Evolutionary conservation across 2,888 invertebrate genomes (phyloP), one percentile per base, ranked within the genome.

Genomic region (Nasonovia ribisnigri): DNA sequence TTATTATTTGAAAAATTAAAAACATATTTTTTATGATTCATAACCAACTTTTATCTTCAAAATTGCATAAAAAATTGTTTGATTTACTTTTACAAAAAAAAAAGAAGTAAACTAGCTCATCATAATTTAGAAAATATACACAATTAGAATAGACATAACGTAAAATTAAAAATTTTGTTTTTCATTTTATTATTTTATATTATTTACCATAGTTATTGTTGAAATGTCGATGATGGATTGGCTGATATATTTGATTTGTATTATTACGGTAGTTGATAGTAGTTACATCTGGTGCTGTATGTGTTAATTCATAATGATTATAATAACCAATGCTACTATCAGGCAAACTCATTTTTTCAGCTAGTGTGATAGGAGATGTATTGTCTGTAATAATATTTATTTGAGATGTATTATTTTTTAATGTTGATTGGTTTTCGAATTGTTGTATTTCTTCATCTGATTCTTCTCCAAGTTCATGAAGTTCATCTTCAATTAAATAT

Each of bases 121-220:
- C 13, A 67, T n/a, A n/a, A 67, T 60, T 60, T 11, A 60, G 13
- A 67, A n/a, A n/a, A 13, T n/a, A n/a, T 16, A 67, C 20, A 77
- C 5, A 77, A 24, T 77, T 24, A 77, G 36, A 42, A 77, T 20
- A 77, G 6, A 77, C 0, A 77, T 36, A 42, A 36, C 8, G 2
- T 77, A 77, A 77, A 20, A 20, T 77, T 36, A 8, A 77, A 77
- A 77, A 77, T 77, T 77, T 8, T 77, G 36, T 36, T 20, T 36
- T 77, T 8, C 8, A 36, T 20, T 24, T 77, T 2, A 36, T 77
- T 77, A 51, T 77, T 29, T 77, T 26, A 77, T 84, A 51, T 48
- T 91, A 86, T 46, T 60, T 92, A 92, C 92, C 92, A 92, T 92
- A 92, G 6, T 92, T 92, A n/a, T 57, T 86, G 26, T 87, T 92